phyloP scores from a whole-genome alignment of 64 coral and sea anemone genomes.

The Montipora cactus region DNA sequence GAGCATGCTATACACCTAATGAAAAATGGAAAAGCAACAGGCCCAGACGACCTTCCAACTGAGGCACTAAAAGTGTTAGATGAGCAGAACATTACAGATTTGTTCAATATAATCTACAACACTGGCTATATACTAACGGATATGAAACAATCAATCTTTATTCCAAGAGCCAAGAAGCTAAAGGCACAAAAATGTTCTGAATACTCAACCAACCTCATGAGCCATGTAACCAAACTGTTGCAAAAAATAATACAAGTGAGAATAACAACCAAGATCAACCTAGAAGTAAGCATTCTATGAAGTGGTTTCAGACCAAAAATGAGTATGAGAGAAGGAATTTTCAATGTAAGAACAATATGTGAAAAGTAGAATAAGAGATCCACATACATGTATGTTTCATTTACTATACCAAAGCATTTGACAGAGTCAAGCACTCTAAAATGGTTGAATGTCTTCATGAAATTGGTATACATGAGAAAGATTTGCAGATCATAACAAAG shows the following conservation, averaged over 20 bases:
- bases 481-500: no score
- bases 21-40: no score
- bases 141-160: no score
- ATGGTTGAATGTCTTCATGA: no score
- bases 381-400: neutral
- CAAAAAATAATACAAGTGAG: neutral
- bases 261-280: neutral
- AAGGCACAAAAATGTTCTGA: conserved; percentile 8
- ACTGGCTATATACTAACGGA: no score
- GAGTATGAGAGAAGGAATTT: neutral
- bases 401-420: neutral
- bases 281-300: neutral
- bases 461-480: no score
- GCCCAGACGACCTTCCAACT: no score
- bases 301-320: neutral
- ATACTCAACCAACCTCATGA: neutral
- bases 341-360: neutral
- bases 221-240: neutral
- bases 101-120: no score
- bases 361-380: neutral
- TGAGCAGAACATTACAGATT: no score
- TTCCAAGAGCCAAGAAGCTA: neutral
- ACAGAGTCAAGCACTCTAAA: no score
- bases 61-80: no score
- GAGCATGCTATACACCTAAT: no score